Base-by-base conservation (phyloP, 1,140 invertebrate species). In the Pseudomyrmex gracilis region DNA sequence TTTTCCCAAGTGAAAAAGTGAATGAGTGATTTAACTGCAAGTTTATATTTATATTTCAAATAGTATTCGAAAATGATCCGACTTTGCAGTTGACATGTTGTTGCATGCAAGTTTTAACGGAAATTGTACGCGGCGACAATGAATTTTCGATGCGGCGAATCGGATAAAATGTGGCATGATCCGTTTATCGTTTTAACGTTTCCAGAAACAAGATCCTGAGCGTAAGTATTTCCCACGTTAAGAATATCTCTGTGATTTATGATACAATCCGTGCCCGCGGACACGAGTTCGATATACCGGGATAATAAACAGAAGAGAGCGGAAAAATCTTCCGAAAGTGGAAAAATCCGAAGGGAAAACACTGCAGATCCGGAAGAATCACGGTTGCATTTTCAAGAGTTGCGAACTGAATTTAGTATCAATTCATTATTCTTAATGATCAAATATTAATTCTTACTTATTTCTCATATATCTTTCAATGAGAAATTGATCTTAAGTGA, bases 81-180 rank as follows among this genome's bases (percentile, higher is more conserved):
- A 80, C 55, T 80, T 80, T 80, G 22, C 67, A 80, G 53, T 71
- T 20, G 55, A 80, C 53, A 80, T 80, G 71, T 45, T 58, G 53
- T 80, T 80, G 66, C 53, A 80, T 80, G 45, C 70, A 78, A 80
- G 49, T 80, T 80, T 80, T 80, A 80, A 80, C 76, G 20, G 15
- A 80, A 80, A 9, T 53, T 43, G 53, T 53, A 13, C 8, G 12
- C 61, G 24, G 53, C 64, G 76, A 78, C 64, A 71, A 80, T 71
- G 76, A 80, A 80, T 80, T 80, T 80, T 71, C 45, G 66, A 71
- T 71, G 53, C 12, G 13, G 24, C 7, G 47, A 20, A 17, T 53
- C 12, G 20, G 43, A 47, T 8, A 20, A 70, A 70, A 80, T n/a
- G 66, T 43, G n/a, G 53, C 58, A 55, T 78, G 68, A 63, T 63